Evolutionary conservation across 1,140 invertebrate species (phyloP), one percentile per base, ranked within the genome.

Genomic region (Zelostemma sp.): DNA sequence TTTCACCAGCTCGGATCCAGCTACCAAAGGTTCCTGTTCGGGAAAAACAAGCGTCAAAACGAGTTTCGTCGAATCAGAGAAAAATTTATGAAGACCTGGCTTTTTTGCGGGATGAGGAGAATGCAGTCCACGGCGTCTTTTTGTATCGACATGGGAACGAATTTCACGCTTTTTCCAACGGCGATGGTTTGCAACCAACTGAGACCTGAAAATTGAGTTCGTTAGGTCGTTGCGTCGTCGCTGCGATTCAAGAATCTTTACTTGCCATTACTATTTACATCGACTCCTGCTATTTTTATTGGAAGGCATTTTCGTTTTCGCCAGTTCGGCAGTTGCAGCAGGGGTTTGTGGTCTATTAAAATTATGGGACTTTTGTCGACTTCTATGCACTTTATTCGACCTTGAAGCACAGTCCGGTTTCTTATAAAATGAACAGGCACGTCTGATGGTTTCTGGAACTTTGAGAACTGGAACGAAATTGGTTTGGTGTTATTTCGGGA

Each of bases 131-230:
- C 68, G 66, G 78, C 84, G 31, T 87, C 59, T 17, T 70, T 78
- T 12, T 84, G 65, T 71, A 72, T 86, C 15, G 28, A 9, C 40
- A 88, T 28, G 48, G 87, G 87, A 45, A 86, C 71, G 68, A 87
- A 87, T 64, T 67, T 83, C 25, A 88, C 65, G 43, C 76, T 58
- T 40, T 85, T 80, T 19, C 78, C 82, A 57, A 65, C 76, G 19
- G 86, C 79, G 58, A 88, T 72, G 6, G 78, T 74, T 72, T 88
- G 86, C 45, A 88, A 69, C 87, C 87, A 88, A 70, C 79, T 87
- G 1, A 87, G 54, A 48, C 83, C 83, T 85, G 21, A n/a, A 73
- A 74, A 55, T 66, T 54, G 16, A 14, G 25, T 28, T 3, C 25
- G 3, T 28, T 3, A 28, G 25, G 25, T 28, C 25, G 8, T 3